Conservation (phyloP, 2,797 vertebrate species). For the Cirrhinus mrigala region DNA sequence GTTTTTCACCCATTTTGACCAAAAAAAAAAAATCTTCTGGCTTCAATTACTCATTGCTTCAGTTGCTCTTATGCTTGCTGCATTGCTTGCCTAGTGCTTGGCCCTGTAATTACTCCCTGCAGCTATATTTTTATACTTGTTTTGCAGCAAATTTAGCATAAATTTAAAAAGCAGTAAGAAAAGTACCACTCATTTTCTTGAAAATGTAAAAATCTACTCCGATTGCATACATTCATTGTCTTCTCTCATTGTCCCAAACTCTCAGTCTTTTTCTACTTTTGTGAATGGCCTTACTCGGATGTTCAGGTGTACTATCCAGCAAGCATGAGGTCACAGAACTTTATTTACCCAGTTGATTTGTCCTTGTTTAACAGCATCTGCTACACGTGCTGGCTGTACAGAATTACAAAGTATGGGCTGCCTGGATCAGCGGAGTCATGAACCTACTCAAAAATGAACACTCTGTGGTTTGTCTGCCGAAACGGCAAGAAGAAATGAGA, state of each 20-base stretch:
- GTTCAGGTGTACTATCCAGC: conserved; percentile 9
- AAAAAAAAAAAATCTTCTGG: too few relatives aligned
- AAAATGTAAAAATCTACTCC: neutral
- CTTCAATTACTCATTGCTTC: too few relatives aligned
- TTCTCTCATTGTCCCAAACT: neutral
- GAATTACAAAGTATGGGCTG: conserved; percentile 10
- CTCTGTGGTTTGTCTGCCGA: conserved; percentile 24
- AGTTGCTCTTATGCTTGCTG: too few relatives aligned
- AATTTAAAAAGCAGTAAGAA: neutral
- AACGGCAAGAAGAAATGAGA: conserved; percentile 6
- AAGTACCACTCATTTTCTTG: too few relatives aligned
- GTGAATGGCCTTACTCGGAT: neutral
- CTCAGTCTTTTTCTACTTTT: neutral
- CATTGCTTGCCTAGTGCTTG: too few relatives aligned
- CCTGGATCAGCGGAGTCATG: conserved; percentile 21
- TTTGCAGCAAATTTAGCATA: neutral
- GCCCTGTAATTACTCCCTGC: too few relatives aligned
- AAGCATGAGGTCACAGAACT: conserved; percentile 15
- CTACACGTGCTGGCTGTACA: conserved; percentile 28
- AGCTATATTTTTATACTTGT: too few relatives aligned
- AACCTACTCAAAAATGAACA: conserved; percentile 34
- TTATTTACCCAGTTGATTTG: conserved; percentile 28
- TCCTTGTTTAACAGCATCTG: conserved; percentile 46
- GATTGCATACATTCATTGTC: neutral
- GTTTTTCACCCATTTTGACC: too few relatives aligned